Evolutionary conservation across 2,113 vertebrate species (phyloP), one percentile per base, ranked within the genome.

Genomic region (Turdus rufiventris): DNA sequence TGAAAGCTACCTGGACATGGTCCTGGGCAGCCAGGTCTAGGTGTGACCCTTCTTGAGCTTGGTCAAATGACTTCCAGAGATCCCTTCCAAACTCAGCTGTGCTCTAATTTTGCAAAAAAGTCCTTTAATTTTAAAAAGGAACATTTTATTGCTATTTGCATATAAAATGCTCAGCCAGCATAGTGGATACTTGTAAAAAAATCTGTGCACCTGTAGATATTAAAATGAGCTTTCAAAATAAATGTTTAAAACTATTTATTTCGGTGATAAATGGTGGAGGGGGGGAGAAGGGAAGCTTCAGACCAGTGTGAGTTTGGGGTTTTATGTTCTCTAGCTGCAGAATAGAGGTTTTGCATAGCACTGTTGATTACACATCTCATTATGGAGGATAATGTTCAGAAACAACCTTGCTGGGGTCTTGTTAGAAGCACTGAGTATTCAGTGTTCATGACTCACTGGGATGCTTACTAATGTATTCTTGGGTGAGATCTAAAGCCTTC

Each of bases 401-500:
- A 79, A 50, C 28, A 83, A 25, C 66, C 38, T 85, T 33, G 19
- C 15, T 80, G 63, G 54, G 14, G 26, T 57, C 88, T 86, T 78
- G 21, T 66, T 70, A 86, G 57, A 17, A 74, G 50, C 28, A 23
- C 26, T 80, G 76, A 77, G 67, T 94, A 84, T 86, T 76, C 76
- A 33, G 18, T 86, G n/a, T 66, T 88, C 62, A 12, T 89, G 79
- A 93, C 72, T 95, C 88, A 75, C 34, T 47, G 65, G 29, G 19
- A 56, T 82, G 58, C 53, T 82, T 82, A 34, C 33, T 89, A 11
- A 88, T 82, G 24, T 84, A 36, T 89, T 91, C 73, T 86, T 81
- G 65, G 24, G 57, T 60, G 61, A 92, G 43, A 75, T 72, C 34
- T 85, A 54, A 53, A 87, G 57, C 60, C 26, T 87, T 92, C 70